phyloP scores from a whole-genome alignment of 1,140 invertebrate genomes.

The Rhopalosiphum padi region DNA sequence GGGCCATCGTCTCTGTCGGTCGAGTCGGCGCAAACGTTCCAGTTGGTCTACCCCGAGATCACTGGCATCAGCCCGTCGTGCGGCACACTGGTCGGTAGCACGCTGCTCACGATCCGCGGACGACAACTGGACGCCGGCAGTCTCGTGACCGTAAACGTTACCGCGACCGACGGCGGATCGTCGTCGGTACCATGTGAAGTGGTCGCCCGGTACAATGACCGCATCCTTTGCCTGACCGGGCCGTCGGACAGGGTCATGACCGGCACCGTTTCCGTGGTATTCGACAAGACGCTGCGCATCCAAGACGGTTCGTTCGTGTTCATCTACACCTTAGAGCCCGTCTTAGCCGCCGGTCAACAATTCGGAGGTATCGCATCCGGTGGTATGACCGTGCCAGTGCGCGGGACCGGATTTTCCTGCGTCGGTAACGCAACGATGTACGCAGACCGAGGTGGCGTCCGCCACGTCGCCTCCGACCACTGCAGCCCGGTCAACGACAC shows the following conservation, averaged over 20 bases:
- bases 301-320: not conserved
- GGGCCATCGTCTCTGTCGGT: not conserved
- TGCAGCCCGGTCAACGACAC: not conserved
- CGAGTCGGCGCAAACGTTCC: not conserved
- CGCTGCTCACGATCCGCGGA: not conserved
- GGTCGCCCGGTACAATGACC: not conserved
- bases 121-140: not conserved
- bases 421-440: not conserved
- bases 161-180: accelerated
- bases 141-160: not conserved
- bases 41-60: not conserved
- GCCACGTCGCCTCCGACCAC: not conserved
- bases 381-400: not conserved
- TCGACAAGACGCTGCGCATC: not conserved
- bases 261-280: not conserved
- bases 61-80: not conserved
- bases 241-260: not conserved
- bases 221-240: not conserved
- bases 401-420: not conserved
- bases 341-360: not conserved
- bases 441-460: not conserved
- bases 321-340: not conserved
- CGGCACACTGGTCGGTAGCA: not conserved
- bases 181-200: not conserved
- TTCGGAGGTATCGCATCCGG: not conserved